Base-by-base conservation (phyloP, 2,888 invertebrate species). In the Epistrophe grossulariae region DNA sequence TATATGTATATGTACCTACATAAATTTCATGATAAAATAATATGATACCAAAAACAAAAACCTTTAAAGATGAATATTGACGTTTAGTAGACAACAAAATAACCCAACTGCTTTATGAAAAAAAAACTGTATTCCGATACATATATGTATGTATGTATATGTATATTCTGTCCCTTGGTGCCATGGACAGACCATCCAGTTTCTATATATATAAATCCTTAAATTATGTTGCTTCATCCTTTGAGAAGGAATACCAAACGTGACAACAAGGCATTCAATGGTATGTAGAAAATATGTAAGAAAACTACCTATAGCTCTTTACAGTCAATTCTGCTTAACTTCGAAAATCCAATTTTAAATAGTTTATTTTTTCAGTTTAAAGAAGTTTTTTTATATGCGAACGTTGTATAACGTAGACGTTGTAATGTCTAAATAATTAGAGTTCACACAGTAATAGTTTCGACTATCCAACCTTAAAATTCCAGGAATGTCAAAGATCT, bases 31-130 rank as follows among this genome's bases (percentile, higher is more conserved):
- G 38, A 35, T 19, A 59, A 77, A 77, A 77, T 48, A 13, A 38
- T n/a, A 38, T 24, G 66, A 57, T 35, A 15, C 15, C 3, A 7
- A 11, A 59, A 70, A 9, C 1, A 60, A 50, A 76, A 35, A 76
- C 55, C 19, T n/a, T 28, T 38, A 2, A 59, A 38, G 28, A 48
- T 8, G 35, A 68, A 68, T 68, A 77, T 68, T 77, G 77, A 59
- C 59, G 38, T 48, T 68, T 59, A 68, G 11, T 59, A 68, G 31
- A 57, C 59, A 59, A 68, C 59, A 68, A 38, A 35, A 38, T 55
- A 43, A 55, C 64, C 64, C 19, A 45, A 31, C 59, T 28, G 13
- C 35, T 19, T n/a, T n/a, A 8, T 10, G 35, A 7, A 6, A 1
- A n/a, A n/a, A n/a, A n/a, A n/a, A n/a, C n/a, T n/a, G n/a, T n/a